These are phyloP conservation scores for Ectemnius continuus DNA, from an alignment of 2,888 invertebrate genomes.

Conservation along the genomic window DNA sequence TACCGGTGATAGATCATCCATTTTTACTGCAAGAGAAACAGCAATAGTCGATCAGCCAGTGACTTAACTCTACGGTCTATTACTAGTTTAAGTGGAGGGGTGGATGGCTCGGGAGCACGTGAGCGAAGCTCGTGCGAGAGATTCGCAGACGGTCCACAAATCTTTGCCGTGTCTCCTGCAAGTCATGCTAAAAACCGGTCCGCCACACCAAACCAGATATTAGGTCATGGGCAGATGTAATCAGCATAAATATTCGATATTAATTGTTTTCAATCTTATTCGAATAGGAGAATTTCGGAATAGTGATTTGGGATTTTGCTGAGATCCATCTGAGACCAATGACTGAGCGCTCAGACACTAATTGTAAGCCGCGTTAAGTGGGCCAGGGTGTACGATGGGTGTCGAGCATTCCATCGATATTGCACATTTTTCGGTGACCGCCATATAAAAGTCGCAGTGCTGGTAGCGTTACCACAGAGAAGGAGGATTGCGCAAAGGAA, in stretches of 20 bases:
- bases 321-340: too few relatives aligned
- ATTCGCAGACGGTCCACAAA: not conserved
- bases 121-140: not conserved
- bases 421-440: constrained; percentile 1
- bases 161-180: not conserved
- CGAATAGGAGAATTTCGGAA: too few relatives aligned
- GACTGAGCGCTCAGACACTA: too few relatives aligned
- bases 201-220: not conserved
- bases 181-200: not conserved
- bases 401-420: not conserved
- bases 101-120: not conserved
- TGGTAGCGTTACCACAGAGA: not conserved
- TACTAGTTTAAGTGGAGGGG: not conserved
- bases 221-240: not conserved
- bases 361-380: too few relatives aligned
- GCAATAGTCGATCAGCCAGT: not conserved
- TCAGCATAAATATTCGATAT: not conserved
- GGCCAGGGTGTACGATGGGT: not conserved
- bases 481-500: constrained; percentile 6
- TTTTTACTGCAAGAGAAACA: constrained; percentile 22
- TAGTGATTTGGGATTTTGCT: too few relatives aligned
- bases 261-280: not conserved
- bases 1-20: constrained; percentile 63
- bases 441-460: not conserved
- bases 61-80: not conserved